A percentile compares a stretch with the other conserved stretches of the same genome.
phyloP scores from a whole-genome alignment of 2,888 invertebrate genomes.

The Adelphocoris suturalis region DNA sequence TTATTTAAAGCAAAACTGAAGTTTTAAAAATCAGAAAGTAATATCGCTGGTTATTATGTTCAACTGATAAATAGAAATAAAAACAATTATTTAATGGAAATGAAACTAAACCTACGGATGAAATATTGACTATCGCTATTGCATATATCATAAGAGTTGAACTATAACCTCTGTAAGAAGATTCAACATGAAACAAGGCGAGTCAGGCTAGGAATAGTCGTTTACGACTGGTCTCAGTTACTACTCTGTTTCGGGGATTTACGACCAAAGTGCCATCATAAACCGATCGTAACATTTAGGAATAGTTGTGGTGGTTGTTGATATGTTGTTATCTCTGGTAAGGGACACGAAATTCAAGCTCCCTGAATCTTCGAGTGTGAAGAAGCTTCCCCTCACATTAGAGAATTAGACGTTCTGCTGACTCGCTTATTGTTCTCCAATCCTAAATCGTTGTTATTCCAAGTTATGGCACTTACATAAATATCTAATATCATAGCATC shows the following conservation, averaged over 20 bases:
- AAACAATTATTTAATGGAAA: too few species aligned
- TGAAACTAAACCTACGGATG: too few species aligned
- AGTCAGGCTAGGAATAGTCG: background rate
- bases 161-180: too few species aligned
- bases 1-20: too few species aligned
- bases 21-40: too few species aligned
- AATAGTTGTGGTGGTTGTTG: background rate
- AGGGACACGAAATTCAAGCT: background rate
- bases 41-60: too few species aligned
- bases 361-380: background rate
- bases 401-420: background rate
- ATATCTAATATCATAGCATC: too few species aligned
- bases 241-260: background rate
- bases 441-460: too few species aligned
- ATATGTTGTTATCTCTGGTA: background rate
- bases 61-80: too few species aligned
- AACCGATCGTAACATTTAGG: background rate
- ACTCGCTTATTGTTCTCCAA: background rate
- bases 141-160: too few species aligned
- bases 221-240: background rate
- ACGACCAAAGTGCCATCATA: slow-evolving; percentile 10
- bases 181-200: background rate
- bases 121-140: too few species aligned
- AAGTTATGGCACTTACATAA: too few species aligned
- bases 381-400: background rate